Conservation (phyloP, 1,140 invertebrate genomes). For the Brachystomella parvula region DNA sequence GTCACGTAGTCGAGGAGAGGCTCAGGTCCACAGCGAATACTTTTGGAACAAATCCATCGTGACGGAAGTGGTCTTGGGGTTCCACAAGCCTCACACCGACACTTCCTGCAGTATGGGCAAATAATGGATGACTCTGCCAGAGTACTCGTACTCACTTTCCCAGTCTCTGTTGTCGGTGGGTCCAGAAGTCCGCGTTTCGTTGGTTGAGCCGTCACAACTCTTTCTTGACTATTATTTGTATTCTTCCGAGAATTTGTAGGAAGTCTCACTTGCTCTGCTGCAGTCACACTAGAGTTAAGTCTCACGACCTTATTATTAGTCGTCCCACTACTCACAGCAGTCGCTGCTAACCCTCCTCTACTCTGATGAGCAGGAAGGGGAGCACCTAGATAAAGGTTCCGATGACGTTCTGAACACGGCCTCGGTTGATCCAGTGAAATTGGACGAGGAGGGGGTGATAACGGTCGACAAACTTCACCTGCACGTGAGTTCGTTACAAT, state of each 20-base stretch:
- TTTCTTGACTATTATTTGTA: constrained; percentile 24
- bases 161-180: constrained; percentile 29
- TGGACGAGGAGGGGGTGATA: constrained; percentile 26
- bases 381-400: constrained; percentile 36
- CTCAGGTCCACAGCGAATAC: constrained; percentile 76
- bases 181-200: constrained; percentile 29
- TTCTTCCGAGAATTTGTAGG: constrained; percentile 32
- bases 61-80: constrained; percentile 71
- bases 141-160: constrained; percentile 40
- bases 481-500: constrained; percentile 40
- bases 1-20: constrained; percentile 76
- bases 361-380: constrained; percentile 23
- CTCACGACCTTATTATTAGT: constrained; percentile 2
- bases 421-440: constrained; percentile 36
- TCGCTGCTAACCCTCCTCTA: background rate
- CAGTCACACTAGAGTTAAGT: constrained; percentile 35
- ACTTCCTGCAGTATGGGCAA: constrained; percentile 74
- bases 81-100: constrained; percentile 77
- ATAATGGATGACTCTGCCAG: constrained; percentile 54
- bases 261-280: constrained; percentile 38
- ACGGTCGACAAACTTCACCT: constrained; percentile 39
- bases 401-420: constrained; percentile 35
- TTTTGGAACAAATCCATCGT: constrained; percentile 76
- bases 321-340: constrained; percentile 27
- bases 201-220: constrained; percentile 34